phyloP scores from a whole-genome alignment of 37 sponge, comb jelly and placozoan genomes.

The Ianthella basta region DNA sequence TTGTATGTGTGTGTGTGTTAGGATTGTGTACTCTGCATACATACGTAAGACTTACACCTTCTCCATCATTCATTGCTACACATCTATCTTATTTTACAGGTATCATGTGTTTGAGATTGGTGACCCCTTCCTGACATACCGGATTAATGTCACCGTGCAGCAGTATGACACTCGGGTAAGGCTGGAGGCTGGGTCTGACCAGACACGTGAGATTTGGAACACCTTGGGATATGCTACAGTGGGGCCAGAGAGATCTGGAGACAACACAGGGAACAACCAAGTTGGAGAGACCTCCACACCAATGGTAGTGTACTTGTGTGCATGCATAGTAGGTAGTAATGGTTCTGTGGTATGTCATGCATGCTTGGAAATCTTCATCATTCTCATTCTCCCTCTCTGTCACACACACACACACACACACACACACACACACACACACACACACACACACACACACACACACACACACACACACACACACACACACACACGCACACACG shows the following conservation, averaged over 20 bases:
- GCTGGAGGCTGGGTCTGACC: background rate
- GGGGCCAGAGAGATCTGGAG: constrained; percentile 62
- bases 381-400: background rate
- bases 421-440: background rate
- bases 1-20: background rate
- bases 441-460: too few relatives aligned
- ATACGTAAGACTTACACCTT: too few relatives aligned
- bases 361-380: too few relatives aligned
- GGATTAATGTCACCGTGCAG: constrained; percentile 72
- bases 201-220: constrained; percentile 49
- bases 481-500: too few relatives aligned
- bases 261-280: constrained; percentile 52
- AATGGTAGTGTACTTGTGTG: constrained; percentile 32
- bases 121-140: constrained; percentile 64
- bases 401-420: constrained; percentile 23
- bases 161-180: constrained; percentile 50
- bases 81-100: too few relatives aligned
- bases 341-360: background rate
- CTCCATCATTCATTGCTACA: too few relatives aligned
- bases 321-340: background rate
- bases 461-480: too few relatives aligned
- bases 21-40: too few relatives aligned
- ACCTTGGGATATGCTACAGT: constrained; percentile 62
- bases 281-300: constrained; percentile 45
- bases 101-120: constrained; percentile 69